These are phyloP conservation scores for Sandelia bainsii DNA, from an alignment of 2,797 vertebrate species.

Conservation along the genomic window DNA sequence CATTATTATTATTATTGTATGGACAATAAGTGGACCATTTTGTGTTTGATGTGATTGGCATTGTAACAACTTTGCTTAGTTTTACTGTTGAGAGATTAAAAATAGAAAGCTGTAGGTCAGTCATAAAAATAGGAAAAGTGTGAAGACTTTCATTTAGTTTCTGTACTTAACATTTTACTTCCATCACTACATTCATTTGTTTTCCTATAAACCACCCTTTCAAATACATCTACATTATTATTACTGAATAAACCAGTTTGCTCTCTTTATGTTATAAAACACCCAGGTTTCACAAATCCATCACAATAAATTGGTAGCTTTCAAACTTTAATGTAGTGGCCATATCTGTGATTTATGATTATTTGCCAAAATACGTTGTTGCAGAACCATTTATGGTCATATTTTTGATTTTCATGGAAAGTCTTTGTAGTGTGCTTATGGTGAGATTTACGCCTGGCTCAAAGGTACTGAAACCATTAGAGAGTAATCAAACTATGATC, in stretches of 20 bases:
- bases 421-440: conserved; percentile 28
- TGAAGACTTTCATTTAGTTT: neutral
- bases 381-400: conserved; percentile 70
- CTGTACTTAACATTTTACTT: conserved; percentile 11
- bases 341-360: conserved; percentile 42
- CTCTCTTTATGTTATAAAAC: conserved; percentile 1
- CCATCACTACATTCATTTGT: conserved; percentile 6
- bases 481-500: conserved; percentile 58
- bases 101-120: neutral
- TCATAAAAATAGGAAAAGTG: conserved; percentile 1
- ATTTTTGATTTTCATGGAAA: conserved; percentile 45
- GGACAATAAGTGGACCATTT: conserved; percentile 1
- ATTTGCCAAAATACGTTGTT: conserved; percentile 63
- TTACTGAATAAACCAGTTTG: conserved; percentile 16
- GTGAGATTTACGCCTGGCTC: conserved; percentile 68
- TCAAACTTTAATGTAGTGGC: conserved; percentile 26
- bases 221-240: neutral
- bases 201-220: neutral
- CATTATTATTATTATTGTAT: neutral
- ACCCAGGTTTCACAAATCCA: conserved; percentile 39
- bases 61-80: conserved; percentile 4
- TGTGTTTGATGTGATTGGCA: neutral
- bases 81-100: neutral
- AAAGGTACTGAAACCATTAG: conserved; percentile 52
- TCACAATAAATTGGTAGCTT: conserved; percentile 47